Base-by-base conservation (phyloP, 2,113 vertebrate genomes). In the Mobula hypostoma region DNA sequence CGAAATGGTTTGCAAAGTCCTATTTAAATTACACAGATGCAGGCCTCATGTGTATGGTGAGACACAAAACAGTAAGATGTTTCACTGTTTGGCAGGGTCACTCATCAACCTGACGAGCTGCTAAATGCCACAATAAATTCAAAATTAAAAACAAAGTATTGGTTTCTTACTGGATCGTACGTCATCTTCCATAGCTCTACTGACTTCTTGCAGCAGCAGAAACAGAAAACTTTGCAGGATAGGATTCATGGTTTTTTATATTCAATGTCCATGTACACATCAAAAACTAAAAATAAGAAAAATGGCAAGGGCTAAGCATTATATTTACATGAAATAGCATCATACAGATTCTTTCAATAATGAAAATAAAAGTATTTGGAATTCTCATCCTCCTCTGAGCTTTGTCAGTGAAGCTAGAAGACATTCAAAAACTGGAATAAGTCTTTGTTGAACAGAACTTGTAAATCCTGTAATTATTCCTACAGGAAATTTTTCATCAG, bases 91-190 rank as follows among this genome's bases (percentile, higher is more conserved):
- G 56, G 21, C 40, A 29, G 21, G 74, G 32, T 56, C 21, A 93
- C 27, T 93, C 70, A 93, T 76, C 32, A 93, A 48, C 21, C 24
- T 93, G 68, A 56, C 1, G 7, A 93, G 68, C 40, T 72, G 68
- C 40, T 72, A 72, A 93, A 72, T 56, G 27, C 36, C 32, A 27
- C 40, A 74, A 48, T 8, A 74, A 56, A 72, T 11, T 92, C 8
- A 93, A 72, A 74, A 40, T 93, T 24, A 72, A 74, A 74, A 29
- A 48, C 21, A 48, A 93, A 93, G 24, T 93, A 48, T 74, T 74
- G 72, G 70, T 56, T 93, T 32, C 91, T 93, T 93, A 93, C 91
- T 93, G 17, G 91, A 93, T 93, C 91, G 74, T 93, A 93, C 24
- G 24, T 93, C 91, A 93, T 93, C 91, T 24, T 74, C 70, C 91